Percentiles rank a stretch among this genome's conserved stretches.
Conservation (phyloP, 2,797 vertebrate species). For the Sebastes jordani region DNA sequence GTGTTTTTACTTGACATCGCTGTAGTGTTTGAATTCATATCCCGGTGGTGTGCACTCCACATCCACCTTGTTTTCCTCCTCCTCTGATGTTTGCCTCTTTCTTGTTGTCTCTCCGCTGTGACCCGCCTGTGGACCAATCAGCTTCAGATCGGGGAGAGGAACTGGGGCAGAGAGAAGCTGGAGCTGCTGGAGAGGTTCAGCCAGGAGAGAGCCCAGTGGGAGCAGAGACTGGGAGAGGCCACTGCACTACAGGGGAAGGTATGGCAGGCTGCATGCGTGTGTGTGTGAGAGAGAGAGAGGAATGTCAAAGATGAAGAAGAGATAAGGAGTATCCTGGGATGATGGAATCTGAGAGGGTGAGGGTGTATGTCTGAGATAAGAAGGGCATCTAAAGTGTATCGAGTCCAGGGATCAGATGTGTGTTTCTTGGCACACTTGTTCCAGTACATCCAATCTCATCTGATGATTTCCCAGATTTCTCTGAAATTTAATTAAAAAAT, state of each 20-base stretch:
- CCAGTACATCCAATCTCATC: background rate
- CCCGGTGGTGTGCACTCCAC: background rate
- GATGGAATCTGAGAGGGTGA: slow-evolving; percentile 1
- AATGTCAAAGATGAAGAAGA: slow-evolving; percentile 23
- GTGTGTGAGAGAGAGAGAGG: background rate
- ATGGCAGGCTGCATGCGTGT: background rate
- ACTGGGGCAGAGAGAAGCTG: slow-evolving; percentile 96
- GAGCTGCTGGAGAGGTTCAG: slow-evolving; percentile 92
- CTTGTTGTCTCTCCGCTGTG: background rate
- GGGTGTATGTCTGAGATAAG: slow-evolving; percentile 10
- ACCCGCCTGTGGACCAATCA: slow-evolving; percentile 65
- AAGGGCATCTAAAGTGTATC: background rate
- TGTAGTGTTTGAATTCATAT: background rate
- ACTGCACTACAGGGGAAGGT: slow-evolving; percentile 82
- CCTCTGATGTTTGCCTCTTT: background rate
- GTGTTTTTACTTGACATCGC: background rate
- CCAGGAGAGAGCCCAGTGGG: slow-evolving; percentile 91
- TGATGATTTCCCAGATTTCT: background rate
- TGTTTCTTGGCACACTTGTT: background rate
- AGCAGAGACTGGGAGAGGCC: slow-evolving; percentile 90
- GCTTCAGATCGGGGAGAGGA: slow-evolving; percentile 94
- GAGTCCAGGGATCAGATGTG: background rate
- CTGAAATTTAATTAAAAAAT: background rate
- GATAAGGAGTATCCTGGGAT: background rate
- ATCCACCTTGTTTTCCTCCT: background rate